phyloP scores from a whole-genome alignment of 2,113 vertebrate species.

The Oreotrochilus melanogaster region DNA sequence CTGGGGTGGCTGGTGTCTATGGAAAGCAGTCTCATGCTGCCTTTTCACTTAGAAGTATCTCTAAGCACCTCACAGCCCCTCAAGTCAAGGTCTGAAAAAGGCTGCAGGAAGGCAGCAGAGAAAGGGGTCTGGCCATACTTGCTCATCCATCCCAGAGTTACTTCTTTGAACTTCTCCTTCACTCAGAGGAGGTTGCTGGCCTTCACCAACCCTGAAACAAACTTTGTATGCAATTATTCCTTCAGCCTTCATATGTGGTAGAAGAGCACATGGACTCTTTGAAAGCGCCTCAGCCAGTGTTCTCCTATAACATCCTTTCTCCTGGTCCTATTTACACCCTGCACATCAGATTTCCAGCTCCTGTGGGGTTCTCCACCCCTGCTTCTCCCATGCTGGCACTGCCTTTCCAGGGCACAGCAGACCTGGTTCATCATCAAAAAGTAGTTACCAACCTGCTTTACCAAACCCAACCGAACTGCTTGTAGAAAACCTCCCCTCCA shows the following conservation, averaged over 20 bases:
- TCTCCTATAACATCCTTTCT: neutral
- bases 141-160: neutral
- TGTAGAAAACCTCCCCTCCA: neutral
- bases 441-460: neutral
- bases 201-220: neutral
- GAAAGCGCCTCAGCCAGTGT: neutral
- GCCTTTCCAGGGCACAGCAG: neutral
- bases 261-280: neutral
- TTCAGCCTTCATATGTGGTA: neutral
- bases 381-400: neutral
- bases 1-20: neutral
- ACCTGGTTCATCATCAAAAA: neutral
- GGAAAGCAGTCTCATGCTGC: neutral
- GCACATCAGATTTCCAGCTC: no score
- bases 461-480: neutral
- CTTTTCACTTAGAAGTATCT: neutral
- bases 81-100: neutral
- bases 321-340: no score
- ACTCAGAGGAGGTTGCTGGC: neutral
- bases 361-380: no score
- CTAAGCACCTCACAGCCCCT: neutral
- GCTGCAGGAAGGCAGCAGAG: neutral
- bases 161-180: neutral
- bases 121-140: neutral
- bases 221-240: neutral